Conservation (phyloP, 1,140 invertebrate genomes). For the Coenobita brevimanus region DNA sequence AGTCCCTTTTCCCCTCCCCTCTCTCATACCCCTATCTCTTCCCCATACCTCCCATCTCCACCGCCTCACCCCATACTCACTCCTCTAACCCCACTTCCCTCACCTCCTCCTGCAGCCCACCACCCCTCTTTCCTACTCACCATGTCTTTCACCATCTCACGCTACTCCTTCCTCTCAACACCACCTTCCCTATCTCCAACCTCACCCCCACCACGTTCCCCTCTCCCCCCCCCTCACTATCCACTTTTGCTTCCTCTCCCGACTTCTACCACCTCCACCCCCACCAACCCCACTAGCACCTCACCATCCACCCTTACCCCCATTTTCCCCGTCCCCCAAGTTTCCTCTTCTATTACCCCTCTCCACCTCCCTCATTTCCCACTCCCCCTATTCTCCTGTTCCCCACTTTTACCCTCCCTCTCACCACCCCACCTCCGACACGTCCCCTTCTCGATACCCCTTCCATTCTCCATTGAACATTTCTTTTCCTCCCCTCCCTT, state of each 20-base stretch:
- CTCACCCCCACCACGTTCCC: too few species aligned
- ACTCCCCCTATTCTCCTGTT: too few species aligned
- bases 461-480: neutral
- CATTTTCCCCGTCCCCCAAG: neutral
- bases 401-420: neutral
- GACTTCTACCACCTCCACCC: neutral
- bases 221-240: neutral
- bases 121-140: neutral
- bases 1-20: neutral
- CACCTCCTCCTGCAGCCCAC: neutral
- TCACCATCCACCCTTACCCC: neutral
- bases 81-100: neutral
- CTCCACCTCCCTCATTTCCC: neutral
- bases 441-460: neutral
- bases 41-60: neutral
- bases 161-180: neutral
- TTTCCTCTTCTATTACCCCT: neutral
- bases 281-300: neutral
- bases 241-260: conserved; percentile 5
- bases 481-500: neutral
- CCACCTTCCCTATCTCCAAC: neutral
- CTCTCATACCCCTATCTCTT: neutral
- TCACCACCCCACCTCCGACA: neutral
- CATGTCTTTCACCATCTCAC: neutral
- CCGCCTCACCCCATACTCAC: neutral